Evolutionary conservation across 2,888 invertebrate genomes (phyloP).

Genomic region (Nipponacmea schrenckii): DNA sequence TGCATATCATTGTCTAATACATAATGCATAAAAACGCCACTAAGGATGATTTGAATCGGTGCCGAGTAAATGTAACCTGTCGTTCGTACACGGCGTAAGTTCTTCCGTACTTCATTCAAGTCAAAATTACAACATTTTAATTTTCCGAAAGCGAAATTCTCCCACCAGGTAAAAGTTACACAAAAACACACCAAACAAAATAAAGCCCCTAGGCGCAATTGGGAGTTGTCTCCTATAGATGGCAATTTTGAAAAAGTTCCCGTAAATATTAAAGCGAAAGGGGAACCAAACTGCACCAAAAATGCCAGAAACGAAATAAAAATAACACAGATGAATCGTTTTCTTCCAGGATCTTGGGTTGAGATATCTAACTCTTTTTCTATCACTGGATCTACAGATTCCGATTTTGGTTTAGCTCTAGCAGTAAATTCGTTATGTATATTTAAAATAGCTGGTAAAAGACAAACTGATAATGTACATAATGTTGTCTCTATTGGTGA

Average conservation of each 20-base stretch:
- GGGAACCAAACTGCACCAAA: neutral
- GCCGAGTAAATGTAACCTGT: constrained; percentile 30
- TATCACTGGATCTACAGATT: too few relatives aligned
- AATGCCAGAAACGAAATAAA: neutral
- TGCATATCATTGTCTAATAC: neutral
- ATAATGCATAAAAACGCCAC: constrained; percentile 17
- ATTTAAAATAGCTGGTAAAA: neutral
- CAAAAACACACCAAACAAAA: constrained; percentile 71
- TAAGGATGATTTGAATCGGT: constrained; percentile 29
- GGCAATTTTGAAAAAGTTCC: neutral
- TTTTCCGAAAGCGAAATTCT: constrained; percentile 81
- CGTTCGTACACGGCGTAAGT: constrained; percentile 27
- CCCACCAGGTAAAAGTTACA: constrained; percentile 96
- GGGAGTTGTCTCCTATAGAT: neutral
- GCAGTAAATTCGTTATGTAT: neutral
- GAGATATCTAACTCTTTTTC: neutral
- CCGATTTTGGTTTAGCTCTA: neutral
- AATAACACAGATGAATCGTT: neutral
- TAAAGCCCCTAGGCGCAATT: constrained; percentile 43
- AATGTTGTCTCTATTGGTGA: neutral
- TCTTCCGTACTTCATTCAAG: constrained; percentile 21
- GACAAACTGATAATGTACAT: neutral
- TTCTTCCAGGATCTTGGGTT: neutral
- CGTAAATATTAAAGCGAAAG: neutral
- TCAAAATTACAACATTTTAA: constrained; percentile 16